Evolutionary conservation across 1,140 invertebrate genomes (phyloP).

Genomic region (Neodiprion virginianus): DNA sequence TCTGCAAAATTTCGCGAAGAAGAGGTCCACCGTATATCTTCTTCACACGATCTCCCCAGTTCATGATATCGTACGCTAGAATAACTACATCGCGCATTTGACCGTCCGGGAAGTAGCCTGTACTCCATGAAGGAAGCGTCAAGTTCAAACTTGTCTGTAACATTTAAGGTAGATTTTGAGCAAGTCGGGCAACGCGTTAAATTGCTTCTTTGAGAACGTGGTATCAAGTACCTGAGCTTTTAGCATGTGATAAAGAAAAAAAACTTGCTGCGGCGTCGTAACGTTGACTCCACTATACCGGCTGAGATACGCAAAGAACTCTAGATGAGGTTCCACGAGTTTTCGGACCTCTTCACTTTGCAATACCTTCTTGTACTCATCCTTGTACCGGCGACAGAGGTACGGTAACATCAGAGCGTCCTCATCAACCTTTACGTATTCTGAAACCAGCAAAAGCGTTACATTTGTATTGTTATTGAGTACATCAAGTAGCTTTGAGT

Average conservation of each 20-base stretch:
- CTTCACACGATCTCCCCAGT: conserved; percentile 32
- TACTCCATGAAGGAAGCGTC: conserved; percentile 42
- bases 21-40: conserved; percentile 50
- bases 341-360: not conserved
- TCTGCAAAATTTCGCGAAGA: conserved; percentile 42
- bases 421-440: not conserved
- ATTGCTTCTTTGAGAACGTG: not conserved
- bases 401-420: not conserved
- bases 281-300: not conserved
- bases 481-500: not conserved
- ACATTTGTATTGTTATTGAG: not conserved
- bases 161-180: too few species aligned
- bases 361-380: not conserved
- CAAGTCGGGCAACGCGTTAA: not conserved
- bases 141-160: conserved; percentile 37
- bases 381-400: not conserved
- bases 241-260: not conserved
- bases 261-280: not conserved
- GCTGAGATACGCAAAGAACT: not conserved
- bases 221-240: not conserved
- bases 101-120: conserved; percentile 37
- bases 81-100: conserved; percentile 37
- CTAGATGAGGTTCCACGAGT: not conserved
- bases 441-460: not conserved
- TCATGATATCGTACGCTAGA: conserved; percentile 35